These are phyloP conservation scores for Podabrus alpinus DNA, from an alignment of 2,888 invertebrate species.

Conservation along the genomic window DNA sequence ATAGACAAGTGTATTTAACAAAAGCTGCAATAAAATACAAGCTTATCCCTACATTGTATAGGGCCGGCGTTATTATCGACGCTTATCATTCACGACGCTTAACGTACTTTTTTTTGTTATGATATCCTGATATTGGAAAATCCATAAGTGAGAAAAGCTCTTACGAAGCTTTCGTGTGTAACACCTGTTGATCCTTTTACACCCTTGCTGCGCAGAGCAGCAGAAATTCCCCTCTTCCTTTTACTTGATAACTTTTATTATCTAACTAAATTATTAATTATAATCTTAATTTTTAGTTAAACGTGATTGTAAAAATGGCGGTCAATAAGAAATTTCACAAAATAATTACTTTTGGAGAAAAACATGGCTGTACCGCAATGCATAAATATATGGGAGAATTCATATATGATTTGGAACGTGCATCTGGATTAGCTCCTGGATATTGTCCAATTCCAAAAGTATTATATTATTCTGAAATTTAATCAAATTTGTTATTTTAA, in stretches of 20 bases:
- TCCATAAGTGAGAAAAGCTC: neutral
- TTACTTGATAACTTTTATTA: neutral
- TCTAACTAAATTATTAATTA: neutral
- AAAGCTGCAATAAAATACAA: neutral
- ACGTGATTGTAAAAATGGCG: neutral
- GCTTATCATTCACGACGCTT: neutral
- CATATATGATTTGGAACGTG: slow-evolving; percentile 17
- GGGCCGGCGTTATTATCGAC: neutral
- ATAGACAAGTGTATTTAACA: too few species aligned
- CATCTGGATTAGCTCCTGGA: slow-evolving; percentile 16
- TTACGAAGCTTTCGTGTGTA: neutral
- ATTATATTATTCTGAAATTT: neutral
- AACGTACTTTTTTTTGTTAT: neutral
- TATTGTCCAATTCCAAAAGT: slow-evolving; percentile 26
- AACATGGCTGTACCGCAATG: slow-evolving; percentile 12
- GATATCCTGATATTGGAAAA: neutral
- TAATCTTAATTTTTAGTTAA: neutral
- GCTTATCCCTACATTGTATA: neutral
- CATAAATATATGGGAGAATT: slow-evolving; percentile 27
- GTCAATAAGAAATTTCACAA: neutral
- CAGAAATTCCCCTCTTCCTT: neutral
- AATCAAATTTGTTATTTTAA: neutral
- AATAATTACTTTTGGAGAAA: neutral
- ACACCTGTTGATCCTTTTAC: neutral
- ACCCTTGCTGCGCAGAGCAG: neutral